phyloP scores from a whole-genome alignment of 2,888 invertebrate species.

The Cantharis lateralis region DNA sequence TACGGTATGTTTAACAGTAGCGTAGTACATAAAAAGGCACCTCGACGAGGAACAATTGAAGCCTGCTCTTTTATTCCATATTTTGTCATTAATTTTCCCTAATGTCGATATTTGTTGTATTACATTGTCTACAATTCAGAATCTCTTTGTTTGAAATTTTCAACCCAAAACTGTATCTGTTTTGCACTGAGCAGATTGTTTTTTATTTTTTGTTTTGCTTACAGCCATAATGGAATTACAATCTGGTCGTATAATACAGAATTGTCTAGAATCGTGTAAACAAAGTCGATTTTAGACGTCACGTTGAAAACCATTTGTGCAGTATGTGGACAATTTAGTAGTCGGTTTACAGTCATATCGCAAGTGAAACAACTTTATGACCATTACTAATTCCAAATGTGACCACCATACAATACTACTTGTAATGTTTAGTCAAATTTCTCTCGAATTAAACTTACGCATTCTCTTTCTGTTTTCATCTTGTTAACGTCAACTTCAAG shows the following conservation, averaged over 20 bases:
- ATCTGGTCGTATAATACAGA: background rate
- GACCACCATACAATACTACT: constrained; percentile 26
- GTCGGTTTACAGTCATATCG: constrained; percentile 31
- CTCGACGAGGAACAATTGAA: background rate
- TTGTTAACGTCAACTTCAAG: background rate
- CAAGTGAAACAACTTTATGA: constrained; percentile 27
- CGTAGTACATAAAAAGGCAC: background rate
- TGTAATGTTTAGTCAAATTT: constrained; percentile 17
- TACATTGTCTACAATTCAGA: background rate
- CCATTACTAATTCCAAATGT: constrained; percentile 27
- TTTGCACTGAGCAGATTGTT: background rate
- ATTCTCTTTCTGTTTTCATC: background rate
- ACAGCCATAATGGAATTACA: background rate
- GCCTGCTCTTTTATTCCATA: background rate
- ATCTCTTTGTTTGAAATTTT: background rate
- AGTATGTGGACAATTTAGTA: constrained; percentile 29
- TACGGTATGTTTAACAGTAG: background rate
- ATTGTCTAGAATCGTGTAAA: constrained; percentile 3
- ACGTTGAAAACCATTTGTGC: constrained; percentile 27
- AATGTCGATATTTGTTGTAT: background rate
- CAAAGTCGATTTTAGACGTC: constrained; percentile 16
- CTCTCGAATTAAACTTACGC: background rate
- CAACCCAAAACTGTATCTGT: background rate
- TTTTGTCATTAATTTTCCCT: background rate
- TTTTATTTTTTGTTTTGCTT: background rate